Percentiles rank a stretch among this genome's conserved stretches.
Evolutionary conservation across 1,140 invertebrate genomes (phyloP).

Genomic region (Ceratina calcarata): DNA sequence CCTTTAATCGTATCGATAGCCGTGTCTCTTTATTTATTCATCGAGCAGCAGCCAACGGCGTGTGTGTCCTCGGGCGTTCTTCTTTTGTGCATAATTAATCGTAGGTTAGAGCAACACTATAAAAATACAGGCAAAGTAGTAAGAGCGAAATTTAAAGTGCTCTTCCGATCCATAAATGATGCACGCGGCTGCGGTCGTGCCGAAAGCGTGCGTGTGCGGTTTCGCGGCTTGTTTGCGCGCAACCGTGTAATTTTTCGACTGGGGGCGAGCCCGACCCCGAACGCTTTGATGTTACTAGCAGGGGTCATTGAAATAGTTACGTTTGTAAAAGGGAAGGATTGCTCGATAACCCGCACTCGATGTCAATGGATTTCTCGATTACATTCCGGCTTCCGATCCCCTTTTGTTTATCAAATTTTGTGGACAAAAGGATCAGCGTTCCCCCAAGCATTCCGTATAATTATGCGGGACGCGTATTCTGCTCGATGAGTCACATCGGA

Average conservation of each 20-base stretch:
- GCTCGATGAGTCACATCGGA: slow-evolving; percentile 42
- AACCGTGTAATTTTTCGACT: slow-evolving; percentile 12
- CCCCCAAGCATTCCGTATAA: not conserved
- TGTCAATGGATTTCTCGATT: not conserved
- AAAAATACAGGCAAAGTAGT: not conserved
- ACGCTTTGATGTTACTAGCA: not conserved
- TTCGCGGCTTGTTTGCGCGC: not conserved
- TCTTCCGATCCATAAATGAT: slow-evolving; percentile 34
- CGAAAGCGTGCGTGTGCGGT: not conserved
- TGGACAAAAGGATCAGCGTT: too few species aligned
- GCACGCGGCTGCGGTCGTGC: not conserved
- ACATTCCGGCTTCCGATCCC: too few species aligned
- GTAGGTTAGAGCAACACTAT: slow-evolving; percentile 14
- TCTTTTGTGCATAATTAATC: slow-evolving; percentile 45
- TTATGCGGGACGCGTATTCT: slow-evolving; percentile 5
- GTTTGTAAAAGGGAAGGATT: too few species aligned
- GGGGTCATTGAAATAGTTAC: too few species aligned
- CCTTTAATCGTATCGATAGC: slow-evolving; percentile 15
- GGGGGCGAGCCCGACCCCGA: not conserved
- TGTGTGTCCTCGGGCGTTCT: slow-evolving; percentile 3
- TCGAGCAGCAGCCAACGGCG: not conserved
- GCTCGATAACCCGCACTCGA: too few species aligned
- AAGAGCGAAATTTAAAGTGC: slow-evolving; percentile 31
- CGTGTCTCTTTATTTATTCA: slow-evolving; percentile 28
- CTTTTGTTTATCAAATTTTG: not conserved